Evolutionary conservation across 1,140 invertebrate species (phyloP).

Genomic region (Drosophila leontia): DNA sequence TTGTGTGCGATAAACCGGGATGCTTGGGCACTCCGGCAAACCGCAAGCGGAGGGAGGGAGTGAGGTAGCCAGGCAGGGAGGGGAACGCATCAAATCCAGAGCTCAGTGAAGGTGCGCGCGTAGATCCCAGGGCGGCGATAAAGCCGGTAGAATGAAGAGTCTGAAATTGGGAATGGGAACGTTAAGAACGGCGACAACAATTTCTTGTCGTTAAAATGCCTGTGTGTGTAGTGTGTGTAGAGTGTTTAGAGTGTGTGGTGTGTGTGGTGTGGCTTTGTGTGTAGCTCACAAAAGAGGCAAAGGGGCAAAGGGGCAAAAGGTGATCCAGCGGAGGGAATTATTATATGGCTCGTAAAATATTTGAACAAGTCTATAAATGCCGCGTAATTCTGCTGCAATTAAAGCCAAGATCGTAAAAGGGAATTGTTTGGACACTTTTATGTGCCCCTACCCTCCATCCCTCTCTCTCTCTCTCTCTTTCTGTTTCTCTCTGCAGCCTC

Average conservation of each 20-base stretch:
- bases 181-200: constrained; percentile 29
- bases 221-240: neutral
- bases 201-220: constrained; percentile 58
- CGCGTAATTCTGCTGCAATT: constrained; percentile 74
- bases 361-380: constrained; percentile 81
- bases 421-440: constrained; percentile 56
- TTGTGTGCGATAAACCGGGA: constrained; percentile 74
- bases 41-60: constrained; percentile 31
- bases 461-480: neutral
- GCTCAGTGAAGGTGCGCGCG: constrained; percentile 60
- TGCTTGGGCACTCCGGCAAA: constrained; percentile 39
- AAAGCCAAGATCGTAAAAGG: constrained; percentile 43
- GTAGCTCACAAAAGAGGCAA: constrained; percentile 14
- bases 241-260: neutral
- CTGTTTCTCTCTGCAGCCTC: neutral
- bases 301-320: constrained; percentile 44
- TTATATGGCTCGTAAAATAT: constrained; percentile 81
- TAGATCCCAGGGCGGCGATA: constrained; percentile 60
- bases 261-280: constrained; percentile 9
- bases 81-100: constrained; percentile 34
- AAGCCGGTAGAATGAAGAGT: constrained; percentile 15
- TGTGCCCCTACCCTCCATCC: neutral
- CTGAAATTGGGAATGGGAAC: constrained; percentile 1
- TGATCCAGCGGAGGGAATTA: constrained; percentile 52
- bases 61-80: constrained; percentile 22